Evolutionary conservation across 2,113 vertebrate species (phyloP).

Genomic region (Aythya baeri): DNA sequence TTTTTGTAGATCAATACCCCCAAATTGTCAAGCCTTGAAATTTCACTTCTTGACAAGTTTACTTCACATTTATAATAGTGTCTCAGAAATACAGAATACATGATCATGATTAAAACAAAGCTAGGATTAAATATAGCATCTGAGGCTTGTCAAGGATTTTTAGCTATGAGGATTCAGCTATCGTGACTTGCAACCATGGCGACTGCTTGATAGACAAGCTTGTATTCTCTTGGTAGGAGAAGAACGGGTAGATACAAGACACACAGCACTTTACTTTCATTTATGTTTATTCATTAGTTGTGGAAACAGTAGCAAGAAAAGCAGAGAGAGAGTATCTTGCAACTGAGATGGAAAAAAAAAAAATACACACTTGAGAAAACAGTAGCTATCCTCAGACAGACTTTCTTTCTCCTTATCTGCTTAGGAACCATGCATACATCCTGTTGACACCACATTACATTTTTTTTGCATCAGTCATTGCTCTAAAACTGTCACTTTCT

Average conservation of each 20-base stretch:
- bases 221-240: neutral
- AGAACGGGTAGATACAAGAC: neutral
- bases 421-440: neutral
- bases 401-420: slow-evolving; percentile 2
- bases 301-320: neutral
- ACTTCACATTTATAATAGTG: neutral
- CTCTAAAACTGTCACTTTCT: neutral
- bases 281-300: neutral
- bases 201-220: neutral
- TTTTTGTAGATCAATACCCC: neutral
- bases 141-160: neutral
- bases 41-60: neutral
- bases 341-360: neutral
- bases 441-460: neutral
- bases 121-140: neutral
- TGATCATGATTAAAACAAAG: neutral
- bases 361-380: neutral
- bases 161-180: neutral
- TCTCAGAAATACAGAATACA: neutral
- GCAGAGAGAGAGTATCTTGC: neutral
- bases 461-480: neutral
- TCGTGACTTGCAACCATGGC: neutral
- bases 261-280: neutral
- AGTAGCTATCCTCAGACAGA: neutral
- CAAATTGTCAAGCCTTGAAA: neutral